Conservation (phyloP, 2,797 vertebrate genomes). For the Paramormyrops hopkinsi region DNA sequence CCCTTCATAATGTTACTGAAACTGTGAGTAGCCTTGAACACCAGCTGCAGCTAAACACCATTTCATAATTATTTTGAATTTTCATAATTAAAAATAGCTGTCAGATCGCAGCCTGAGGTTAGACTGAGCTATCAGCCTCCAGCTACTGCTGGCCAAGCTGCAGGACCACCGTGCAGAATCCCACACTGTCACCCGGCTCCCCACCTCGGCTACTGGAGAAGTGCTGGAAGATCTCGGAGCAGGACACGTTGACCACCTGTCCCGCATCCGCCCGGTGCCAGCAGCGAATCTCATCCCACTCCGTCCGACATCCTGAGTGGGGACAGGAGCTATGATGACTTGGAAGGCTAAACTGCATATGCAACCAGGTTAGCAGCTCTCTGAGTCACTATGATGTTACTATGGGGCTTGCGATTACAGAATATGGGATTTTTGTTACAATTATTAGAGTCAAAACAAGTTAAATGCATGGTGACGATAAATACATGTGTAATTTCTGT, state of each 20-base stretch:
- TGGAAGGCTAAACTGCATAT: neutral
- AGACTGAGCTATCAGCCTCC: neutral
- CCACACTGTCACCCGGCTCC: neutral
- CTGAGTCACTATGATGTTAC: neutral
- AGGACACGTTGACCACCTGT: conserved; percentile 69
- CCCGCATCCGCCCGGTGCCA: conserved; percentile 67
- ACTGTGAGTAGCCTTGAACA: neutral
- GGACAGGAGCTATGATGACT: neutral
- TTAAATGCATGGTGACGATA: neutral
- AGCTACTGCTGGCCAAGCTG: neutral
- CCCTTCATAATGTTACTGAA: neutral
- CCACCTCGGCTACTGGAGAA: conserved; percentile 69
- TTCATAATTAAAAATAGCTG: neutral
- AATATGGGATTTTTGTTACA: neutral
- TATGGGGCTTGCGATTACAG: neutral
- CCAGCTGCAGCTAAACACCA: neutral
- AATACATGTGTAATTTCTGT: neutral
- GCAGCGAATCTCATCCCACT: conserved; percentile 77
- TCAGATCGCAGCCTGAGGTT: neutral
- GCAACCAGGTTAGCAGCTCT: neutral
- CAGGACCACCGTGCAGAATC: neutral
- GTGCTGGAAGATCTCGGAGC: conserved; percentile 70
- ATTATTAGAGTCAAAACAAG: neutral
- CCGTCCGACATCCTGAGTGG: conserved; percentile 61
- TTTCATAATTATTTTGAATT: neutral